These are phyloP conservation scores for Gadus chalcogrammus DNA, from an alignment of 2,113 vertebrate species.

Conservation along the genomic window DNA sequence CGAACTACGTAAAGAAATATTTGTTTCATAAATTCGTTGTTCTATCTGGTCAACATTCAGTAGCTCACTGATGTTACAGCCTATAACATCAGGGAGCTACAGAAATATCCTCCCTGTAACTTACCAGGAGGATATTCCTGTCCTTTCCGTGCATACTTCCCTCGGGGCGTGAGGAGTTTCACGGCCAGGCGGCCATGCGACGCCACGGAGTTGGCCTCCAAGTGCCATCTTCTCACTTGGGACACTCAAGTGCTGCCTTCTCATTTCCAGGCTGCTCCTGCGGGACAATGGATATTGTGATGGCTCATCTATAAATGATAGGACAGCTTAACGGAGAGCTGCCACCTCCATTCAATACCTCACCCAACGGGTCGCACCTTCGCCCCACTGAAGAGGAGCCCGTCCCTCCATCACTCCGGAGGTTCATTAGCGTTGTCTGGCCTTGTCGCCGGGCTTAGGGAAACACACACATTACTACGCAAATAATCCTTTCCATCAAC, in stretches of 20 bases:
- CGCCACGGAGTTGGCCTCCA: conserved; percentile 7
- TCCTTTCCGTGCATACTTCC: no score
- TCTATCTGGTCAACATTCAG: no score
- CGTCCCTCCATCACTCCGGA: conserved; percentile 21
- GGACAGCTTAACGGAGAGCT: conserved; percentile 25
- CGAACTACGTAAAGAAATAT: no score
- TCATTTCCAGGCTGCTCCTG: conserved; percentile 46
- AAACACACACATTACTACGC: conserved; percentile 40
- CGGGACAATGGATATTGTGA: conserved; percentile 43
- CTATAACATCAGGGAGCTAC: no score
- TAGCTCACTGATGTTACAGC: no score
- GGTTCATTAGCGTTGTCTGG: conserved; percentile 47
- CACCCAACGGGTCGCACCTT: conserved; percentile 16
- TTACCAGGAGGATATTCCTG: no score
- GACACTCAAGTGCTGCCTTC: conserved; percentile 16
- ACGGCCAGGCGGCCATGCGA: not conserved
- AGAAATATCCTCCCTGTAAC: no score
- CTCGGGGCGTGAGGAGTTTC: not conserved
- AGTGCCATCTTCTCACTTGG: conserved; percentile 41
- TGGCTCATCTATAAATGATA: conserved; percentile 55
- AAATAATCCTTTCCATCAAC: conserved; percentile 51
- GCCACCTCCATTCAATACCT: conserved; percentile 29
- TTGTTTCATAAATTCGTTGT: no score
- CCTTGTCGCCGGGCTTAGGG: conserved; percentile 37
- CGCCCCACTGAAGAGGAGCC: conserved; percentile 26